These are phyloP conservation scores for Eulemur albifrons DNA, from an alignment of 2,797 vertebrate species.

Conservation along the genomic window DNA sequence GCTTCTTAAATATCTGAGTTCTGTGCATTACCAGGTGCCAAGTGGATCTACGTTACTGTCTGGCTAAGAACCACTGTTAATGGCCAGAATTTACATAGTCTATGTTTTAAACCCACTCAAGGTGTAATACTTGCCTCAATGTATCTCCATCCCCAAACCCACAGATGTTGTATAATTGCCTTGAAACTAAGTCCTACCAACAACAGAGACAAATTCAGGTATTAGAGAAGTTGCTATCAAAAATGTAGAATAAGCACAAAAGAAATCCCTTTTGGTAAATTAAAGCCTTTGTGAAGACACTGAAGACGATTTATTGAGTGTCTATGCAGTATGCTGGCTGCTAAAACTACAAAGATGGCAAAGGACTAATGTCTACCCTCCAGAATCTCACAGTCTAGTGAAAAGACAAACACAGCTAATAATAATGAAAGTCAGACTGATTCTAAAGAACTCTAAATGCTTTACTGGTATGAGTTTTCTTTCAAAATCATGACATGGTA, in stretches of 20 bases:
- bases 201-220: background rate
- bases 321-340: background rate
- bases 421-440: background rate
- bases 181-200: background rate
- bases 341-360: background rate
- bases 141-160: background rate
- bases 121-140: background rate
- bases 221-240: background rate
- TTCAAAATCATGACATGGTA: background rate
- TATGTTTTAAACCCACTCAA: background rate
- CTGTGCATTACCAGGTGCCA: fast-evolving
- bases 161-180: constrained; percentile 13
- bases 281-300: background rate
- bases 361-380: constrained; percentile 5
- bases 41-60: background rate
- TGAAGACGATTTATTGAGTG: background rate
- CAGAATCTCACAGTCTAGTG: background rate
- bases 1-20: background rate
- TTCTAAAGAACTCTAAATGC: background rate
- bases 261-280: background rate
- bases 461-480: background rate
- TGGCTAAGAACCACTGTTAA: background rate
- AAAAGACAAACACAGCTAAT: background rate
- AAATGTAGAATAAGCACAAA: background rate
- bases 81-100: background rate